phyloP scores from a whole-genome alignment of 2,113 vertebrate genomes.

The Xiphias gladius region DNA sequence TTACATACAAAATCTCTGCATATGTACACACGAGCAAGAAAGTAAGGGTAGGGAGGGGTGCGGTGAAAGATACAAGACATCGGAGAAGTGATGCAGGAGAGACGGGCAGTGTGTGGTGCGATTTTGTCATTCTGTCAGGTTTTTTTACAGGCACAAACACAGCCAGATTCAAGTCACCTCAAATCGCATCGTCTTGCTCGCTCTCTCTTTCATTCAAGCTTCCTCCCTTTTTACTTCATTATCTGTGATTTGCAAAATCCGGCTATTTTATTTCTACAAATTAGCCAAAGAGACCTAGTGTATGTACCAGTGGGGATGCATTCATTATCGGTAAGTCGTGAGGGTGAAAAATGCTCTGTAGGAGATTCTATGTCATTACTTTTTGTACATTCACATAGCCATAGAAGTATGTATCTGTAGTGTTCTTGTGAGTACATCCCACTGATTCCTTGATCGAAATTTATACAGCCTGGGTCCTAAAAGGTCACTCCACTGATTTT shows the following conservation, averaged over 20 bases:
- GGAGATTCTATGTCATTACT: slow-evolving; percentile 24
- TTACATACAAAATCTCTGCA: slow-evolving; percentile 2
- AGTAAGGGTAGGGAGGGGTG: neutral
- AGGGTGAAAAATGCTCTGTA: slow-evolving; percentile 49
- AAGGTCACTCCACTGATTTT: neutral
- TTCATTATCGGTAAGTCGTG: slow-evolving; percentile 44
- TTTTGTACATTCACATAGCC: neutral
- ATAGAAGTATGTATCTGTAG: neutral
- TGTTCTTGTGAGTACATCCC: neutral
- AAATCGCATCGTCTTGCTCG: neutral
- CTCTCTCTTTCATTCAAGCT: slow-evolving; percentile 42
- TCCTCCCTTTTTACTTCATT: slow-evolving; percentile 33
- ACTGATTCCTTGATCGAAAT: neutral
- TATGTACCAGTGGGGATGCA: slow-evolving; percentile 34
- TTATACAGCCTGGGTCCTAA: neutral
- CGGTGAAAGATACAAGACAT: neutral
- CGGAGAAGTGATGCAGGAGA: neutral
- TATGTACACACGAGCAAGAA: slow-evolving; percentile 5
- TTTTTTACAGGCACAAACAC: neutral
- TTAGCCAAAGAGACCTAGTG: slow-evolving; percentile 12
- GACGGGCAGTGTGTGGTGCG: neutral
- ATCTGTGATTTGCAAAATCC: slow-evolving; percentile 48
- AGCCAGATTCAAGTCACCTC: neutral
- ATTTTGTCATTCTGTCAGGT: neutral
- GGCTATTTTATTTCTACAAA: slow-evolving; percentile 43